Base-by-base conservation (phyloP, 2,113 vertebrate species). In the Tetraodon nigroviridis region DNA sequence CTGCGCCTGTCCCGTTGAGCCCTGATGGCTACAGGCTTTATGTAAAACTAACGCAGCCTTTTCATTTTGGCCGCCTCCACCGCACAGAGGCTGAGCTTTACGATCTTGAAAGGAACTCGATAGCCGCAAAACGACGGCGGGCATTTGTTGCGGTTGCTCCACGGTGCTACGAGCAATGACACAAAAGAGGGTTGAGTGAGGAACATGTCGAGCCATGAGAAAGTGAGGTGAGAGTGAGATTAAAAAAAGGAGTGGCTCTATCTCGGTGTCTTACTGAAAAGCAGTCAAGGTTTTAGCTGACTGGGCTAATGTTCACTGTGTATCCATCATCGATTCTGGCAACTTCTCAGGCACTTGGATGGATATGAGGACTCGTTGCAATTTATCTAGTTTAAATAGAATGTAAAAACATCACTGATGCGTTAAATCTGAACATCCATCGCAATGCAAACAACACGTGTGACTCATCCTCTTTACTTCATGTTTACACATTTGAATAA, bases 31-130 rank as follows among this genome's bases (percentile, higher is more conserved):
- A 71, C 72, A 79, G 86, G 81, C 84, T 89, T 89, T 88, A 89
- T 89, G 82, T 87, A 89, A 91, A 90, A 86, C 82, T 88, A 89
- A 87, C 83, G 75, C 79, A 50, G 75, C 57, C 84, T 85, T 88
- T 89, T 89, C 86, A 87, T 87, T 88, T 37, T 81, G 68, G 79
- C 86, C 66, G 55, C 78, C 79, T 65, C 74, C 80, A 78, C 83
- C 58, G 41, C 73, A 76, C 71, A 59, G 74, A 85, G 77, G 29
- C 71, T 73, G 67, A 81, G 76, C 66, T 71, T 68, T 50, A 82
- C 81, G 84, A 77, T 84, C 82, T 81, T 75, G 62, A 64, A 84
- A 85, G 82, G 77, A 78, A 76, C 69, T 69, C 61, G 61, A 50
- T 64, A 59, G 69, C 71, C 69, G 50, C 76, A 68, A 73, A 89